phyloP scores from a whole-genome alignment of 2,797 vertebrate genomes.

The Gymnopithys bicolor region DNA sequence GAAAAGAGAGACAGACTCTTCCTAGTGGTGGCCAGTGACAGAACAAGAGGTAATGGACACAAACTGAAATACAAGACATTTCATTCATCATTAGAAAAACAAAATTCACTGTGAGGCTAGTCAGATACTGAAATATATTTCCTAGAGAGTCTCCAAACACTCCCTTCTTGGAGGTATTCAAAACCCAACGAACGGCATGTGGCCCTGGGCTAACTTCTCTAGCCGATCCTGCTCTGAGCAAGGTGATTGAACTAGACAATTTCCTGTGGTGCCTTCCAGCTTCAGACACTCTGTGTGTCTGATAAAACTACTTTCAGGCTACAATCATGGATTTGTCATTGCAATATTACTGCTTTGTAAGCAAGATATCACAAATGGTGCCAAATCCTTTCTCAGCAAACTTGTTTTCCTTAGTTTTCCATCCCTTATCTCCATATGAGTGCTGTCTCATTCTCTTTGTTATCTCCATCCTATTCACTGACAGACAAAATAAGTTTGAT shows the following conservation, averaged over 20 bases:
- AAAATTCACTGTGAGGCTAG: not conserved
- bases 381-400: not conserved
- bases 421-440: not conserved
- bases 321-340: not conserved
- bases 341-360: not conserved
- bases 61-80: not conserved
- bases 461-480: slow-evolving; percentile 30
- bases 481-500: slow-evolving; percentile 44
- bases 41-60: not conserved
- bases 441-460: not conserved
- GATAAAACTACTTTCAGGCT: not conserved
- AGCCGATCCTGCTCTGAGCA: not conserved
- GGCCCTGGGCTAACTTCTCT: not conserved
- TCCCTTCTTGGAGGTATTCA: not conserved
- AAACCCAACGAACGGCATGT: not conserved
- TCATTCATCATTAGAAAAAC: not conserved
- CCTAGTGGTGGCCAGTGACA: not conserved
- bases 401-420: not conserved
- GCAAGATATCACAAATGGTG: not conserved
- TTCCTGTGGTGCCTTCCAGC: not conserved
- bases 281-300: not conserved
- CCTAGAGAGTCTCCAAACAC: not conserved
- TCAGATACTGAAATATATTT: not conserved
- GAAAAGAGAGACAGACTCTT: not conserved
- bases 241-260: not conserved